Evolutionary conservation across 1,140 invertebrate genomes (phyloP), one percentile per base, ranked within the genome.

Genomic region (Kradibia gibbosae): DNA sequence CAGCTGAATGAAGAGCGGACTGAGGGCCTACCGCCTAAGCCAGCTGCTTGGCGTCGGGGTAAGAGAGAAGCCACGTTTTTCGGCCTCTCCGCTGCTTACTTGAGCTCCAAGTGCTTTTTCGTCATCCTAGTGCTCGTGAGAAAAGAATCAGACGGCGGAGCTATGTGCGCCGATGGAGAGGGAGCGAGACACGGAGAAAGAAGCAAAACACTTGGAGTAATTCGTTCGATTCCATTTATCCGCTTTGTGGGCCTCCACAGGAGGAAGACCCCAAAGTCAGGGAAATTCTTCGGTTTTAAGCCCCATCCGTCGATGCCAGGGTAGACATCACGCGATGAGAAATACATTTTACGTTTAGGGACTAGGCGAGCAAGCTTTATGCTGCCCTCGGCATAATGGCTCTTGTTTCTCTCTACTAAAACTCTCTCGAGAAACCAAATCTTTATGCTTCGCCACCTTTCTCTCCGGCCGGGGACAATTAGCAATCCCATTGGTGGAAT

Each of bases 1-100:
- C 73, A 82, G 81, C 78, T 78, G 81, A 83, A 81, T 79, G 80
- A 83, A 82, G 81, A 81, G 73, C 80, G 73, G 25, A 45, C 17
- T 15, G 71, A 42, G 75, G 31, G 22, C 34, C 55, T n/a, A n/a
- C n/a, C n/a, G n/a, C n/a, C n/a, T 50, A 72, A n/a, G 55, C 25
- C 77, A 79, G 77, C 77, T 80, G 78, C 62, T 62, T 45, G 22
- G 67, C 45, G 28, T 15, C 2, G 11, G 39, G 39, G 65, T 25
- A 42, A 70, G 22, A 70, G 36, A 57, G 60, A 42, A 31, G 36
- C 34, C 39, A 31, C 8, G 36, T 28, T 76, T 76, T 67, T 62
- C 5, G 39, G 28, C 34, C 31, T 42, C 31, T 36, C 15, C 8
- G 36, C 17, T 67, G 22, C 57, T 25, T 22, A 62, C 42, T 42